Evolutionary conservation across 1,140 invertebrate species (phyloP), one percentile per base, ranked within the genome.

Genomic region (Drosophila insularis): DNA sequence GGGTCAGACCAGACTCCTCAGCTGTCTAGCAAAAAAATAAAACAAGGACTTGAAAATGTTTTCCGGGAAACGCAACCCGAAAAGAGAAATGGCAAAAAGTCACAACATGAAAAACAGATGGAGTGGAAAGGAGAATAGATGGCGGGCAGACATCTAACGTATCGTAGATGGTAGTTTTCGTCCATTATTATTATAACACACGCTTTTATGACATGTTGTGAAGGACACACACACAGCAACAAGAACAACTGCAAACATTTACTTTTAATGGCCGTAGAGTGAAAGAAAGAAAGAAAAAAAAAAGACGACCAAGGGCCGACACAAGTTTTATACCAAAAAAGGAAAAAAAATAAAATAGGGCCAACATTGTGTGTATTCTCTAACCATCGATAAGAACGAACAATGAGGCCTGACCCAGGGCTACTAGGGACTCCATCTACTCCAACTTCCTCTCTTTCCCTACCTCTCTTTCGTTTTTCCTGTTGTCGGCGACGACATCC

Each of bases 151-250:
- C 43, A 50, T 50, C 43, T 50, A 50, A 50, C 43, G 19, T 21
- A 50, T 19, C 43, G 43, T 50, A 50, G 43, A 50, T 50, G 17
- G 43, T 50, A 6, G 43, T 19, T 21, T 50, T 50, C 7, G 43
- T 11, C 43, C 43, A 50, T 50, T 50, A 50, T 50, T 50, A 67
- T 59, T 66, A 58, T 71, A 63, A 37, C 46, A 50, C 43, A 50
- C 43, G 43, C 60, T 64, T 81, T 80, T 82, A 86, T 77, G 82
- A 76, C 68, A 87, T 72, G 62, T 68, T 63, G 53, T 80, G 74
- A 86, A 86, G 81, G 81, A 78, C 81, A 80, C 73, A 76, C 21
- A 46, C 37, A 35, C 23, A 32, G 32, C 50, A 54, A 21, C 64
- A 67, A 27, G 17, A 40, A 35, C 59, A 69, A 74, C 32, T 60